These are phyloP conservation scores for Heliconius hortense DNA, from an alignment of 2,888 invertebrate species.

Conservation along the genomic window DNA sequence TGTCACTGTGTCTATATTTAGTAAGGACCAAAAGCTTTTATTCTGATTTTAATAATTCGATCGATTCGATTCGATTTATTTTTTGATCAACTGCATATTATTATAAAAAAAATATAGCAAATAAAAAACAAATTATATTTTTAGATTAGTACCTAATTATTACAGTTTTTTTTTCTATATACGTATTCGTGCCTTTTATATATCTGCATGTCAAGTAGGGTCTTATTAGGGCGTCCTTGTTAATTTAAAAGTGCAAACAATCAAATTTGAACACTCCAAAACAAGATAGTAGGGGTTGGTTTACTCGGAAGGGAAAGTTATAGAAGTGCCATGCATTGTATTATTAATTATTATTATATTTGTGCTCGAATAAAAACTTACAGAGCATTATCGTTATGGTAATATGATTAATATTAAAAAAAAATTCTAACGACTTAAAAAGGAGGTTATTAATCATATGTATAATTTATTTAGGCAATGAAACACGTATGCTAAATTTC, in stretches of 20 bases:
- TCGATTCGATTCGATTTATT: too few species aligned
- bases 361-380: neutral
- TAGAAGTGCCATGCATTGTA: conserved; percentile 34
- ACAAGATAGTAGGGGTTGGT: conserved; percentile 46
- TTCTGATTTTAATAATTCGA: too few species aligned
- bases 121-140: neutral
- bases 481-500: too few species aligned
- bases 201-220: conserved; percentile 28
- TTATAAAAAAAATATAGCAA: neutral
- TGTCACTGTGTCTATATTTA: neutral
- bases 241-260: conserved; percentile 49
- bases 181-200: neutral
- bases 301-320: conserved; percentile 17
- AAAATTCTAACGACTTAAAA: neutral
- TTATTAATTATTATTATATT: neutral
- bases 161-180: neutral
- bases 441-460: neutral
- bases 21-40: too few species aligned
- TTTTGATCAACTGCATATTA: too few species aligned
- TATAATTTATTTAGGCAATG: too few species aligned
- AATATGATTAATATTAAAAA: too few species aligned
- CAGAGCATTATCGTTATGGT: neutral
- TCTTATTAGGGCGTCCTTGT: conserved; percentile 43
- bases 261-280: conserved; percentile 48
- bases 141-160: neutral